Evolutionary conservation across 2,113 vertebrate species (phyloP).

Genomic region (Tragelaphus buxtoni): DNA sequence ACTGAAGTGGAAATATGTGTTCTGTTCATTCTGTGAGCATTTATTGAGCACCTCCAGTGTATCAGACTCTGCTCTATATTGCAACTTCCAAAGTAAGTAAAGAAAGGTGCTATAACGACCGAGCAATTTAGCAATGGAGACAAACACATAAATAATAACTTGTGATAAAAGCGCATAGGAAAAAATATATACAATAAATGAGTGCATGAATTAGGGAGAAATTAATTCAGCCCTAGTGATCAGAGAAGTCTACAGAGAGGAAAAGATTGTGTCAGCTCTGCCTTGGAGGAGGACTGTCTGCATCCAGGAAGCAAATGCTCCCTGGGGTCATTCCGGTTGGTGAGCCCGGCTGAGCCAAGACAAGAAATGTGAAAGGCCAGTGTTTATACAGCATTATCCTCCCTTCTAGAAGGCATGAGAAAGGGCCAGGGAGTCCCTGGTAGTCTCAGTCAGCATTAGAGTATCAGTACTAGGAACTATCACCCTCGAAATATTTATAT

Average conservation of each 20-base stretch:
- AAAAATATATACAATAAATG: not conserved
- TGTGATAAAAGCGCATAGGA: not conserved
- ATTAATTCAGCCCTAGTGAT: not conserved
- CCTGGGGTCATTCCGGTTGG: not conserved
- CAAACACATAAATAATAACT: not conserved
- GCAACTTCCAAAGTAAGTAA: not conserved
- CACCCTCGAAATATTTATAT: not conserved
- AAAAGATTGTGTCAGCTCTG: not conserved
- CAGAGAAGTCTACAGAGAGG: not conserved
- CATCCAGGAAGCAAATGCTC: not conserved
- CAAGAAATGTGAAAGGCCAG: not conserved
- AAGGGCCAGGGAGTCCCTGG: not conserved
- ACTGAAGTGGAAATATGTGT: not conserved
- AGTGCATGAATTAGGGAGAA: not conserved
- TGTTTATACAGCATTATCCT: rapidly evolving
- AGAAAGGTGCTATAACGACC: not conserved
- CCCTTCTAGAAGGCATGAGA: not conserved
- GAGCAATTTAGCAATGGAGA: not conserved
- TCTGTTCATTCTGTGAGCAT: not conserved
- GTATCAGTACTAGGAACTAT: not conserved
- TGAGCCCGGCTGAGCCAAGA: not conserved
- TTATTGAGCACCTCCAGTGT: not conserved
- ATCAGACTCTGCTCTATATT: not conserved
- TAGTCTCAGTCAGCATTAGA: not conserved
- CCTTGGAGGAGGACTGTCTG: not conserved